Percentiles rank a stretch among this genome's conserved stretches.
Conservation (phyloP, 2,113 vertebrate genomes). For the Melanerpes aurifrons region DNA sequence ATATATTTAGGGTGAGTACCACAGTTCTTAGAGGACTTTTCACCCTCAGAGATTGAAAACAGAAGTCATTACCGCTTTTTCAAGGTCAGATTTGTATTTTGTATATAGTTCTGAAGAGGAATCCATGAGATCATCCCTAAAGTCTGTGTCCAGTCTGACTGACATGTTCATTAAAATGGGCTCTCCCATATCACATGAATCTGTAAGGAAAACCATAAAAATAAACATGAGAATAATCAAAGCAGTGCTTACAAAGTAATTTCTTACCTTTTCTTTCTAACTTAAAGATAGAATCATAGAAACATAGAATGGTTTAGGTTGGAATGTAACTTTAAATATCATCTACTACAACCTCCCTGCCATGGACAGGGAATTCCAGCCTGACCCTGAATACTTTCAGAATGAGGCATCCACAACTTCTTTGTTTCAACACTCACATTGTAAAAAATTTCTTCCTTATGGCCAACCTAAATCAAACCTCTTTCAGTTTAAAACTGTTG, state of each 20-base stretch:
- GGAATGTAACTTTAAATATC: background rate
- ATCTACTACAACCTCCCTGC: background rate
- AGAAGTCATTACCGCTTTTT: constrained; percentile 71
- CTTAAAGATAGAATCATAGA: background rate
- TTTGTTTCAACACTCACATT: accelerated
- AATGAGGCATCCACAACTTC: background rate
- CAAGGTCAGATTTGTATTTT: constrained; percentile 75
- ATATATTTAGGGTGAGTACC: background rate
- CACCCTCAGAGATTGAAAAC: background rate
- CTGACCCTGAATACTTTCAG: background rate
- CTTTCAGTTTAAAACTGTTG: background rate
- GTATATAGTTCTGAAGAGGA: constrained; percentile 66
- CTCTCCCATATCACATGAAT: background rate
- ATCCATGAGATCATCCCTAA: constrained; percentile 57
- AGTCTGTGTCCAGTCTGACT: constrained; percentile 67
- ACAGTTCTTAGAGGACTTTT: background rate
- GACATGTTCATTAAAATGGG: constrained; percentile 56
- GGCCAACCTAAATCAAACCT: background rate
- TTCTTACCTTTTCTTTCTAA: background rate
- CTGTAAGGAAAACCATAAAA: background rate
- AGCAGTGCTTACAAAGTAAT: background rate
- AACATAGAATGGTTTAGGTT: background rate
- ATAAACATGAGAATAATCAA: background rate
- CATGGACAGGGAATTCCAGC: background rate
- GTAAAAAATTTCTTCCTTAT: background rate